Base-by-base conservation (phyloP, 1,140 invertebrate species). In the Saccostrea cuccullata region DNA sequence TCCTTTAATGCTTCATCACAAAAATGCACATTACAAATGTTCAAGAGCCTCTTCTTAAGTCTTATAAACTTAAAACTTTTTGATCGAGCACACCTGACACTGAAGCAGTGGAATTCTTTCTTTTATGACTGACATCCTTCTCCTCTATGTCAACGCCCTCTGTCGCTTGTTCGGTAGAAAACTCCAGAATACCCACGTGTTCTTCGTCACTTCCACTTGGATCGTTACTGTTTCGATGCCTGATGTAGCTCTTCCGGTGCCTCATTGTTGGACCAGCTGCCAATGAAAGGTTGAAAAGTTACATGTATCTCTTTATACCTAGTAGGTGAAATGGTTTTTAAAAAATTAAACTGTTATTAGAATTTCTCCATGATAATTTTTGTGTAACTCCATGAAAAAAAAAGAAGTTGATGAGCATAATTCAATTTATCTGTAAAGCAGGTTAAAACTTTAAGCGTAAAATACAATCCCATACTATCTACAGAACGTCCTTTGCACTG, bases 401-500 rank as follows among this genome's bases (percentile, higher is more conserved):
- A n/a, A n/a, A n/a, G n/a, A n/a, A n/a, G n/a, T n/a, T n/a, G n/a
- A n/a, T n/a, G n/a, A n/a, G n/a, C n/a, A n/a, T n/a, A n/a, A n/a
- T n/a, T n/a, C n/a, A n/a, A n/a, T n/a, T n/a, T n/a, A n/a, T n/a
- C n/a, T n/a, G n/a, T n/a, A n/a, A n/a, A n/a, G n/a, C n/a, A n/a
- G n/a, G n/a, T n/a, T n/a, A n/a, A n/a, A n/a, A n/a, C n/a, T n/a
- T n/a, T n/a, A n/a, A 73, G 15, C 20, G 8, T 40, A 70, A 36
- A 20, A 11, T 82, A 77, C 23, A 23, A 4, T 36, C n/a, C n/a
- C 13, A 83, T 64, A 77, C 56, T n/a, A 85, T 92, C 90, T 88
- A 77, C 87, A 73, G 82, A 85, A 64, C 90, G 60, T 2, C 92
- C 88, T 88, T 92, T 93, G 85, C 92, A 94, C 87, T 95, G 94